These are phyloP conservation scores for Andrena hattorfiana DNA, from an alignment of 2,888 invertebrate species.

Conservation along the genomic window DNA sequence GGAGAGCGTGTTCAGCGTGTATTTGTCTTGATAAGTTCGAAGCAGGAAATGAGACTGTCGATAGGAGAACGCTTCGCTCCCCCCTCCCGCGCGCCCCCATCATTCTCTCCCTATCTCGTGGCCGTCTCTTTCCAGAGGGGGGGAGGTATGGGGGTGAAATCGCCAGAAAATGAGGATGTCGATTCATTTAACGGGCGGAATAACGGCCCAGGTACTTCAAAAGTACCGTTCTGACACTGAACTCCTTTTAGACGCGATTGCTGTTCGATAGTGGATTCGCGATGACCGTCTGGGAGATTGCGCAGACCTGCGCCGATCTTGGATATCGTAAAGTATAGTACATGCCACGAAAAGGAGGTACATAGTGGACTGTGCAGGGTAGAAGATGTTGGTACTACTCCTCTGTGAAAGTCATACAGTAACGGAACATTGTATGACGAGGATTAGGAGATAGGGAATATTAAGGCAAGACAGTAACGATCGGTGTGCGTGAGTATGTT, in stretches of 20 bases:
- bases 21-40: conserved; percentile 81
- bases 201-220: conserved; percentile 61
- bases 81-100: conserved; percentile 13
- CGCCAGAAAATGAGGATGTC: conserved; percentile 71
- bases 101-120: conserved; percentile 40
- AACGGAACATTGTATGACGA: no score
- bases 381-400: no score
- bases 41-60: conserved; percentile 80
- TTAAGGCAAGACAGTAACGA: no score
- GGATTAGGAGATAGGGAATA: no score
- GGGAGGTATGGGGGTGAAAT: conserved; percentile 10
- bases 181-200: conserved; percentile 74
- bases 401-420: no score
- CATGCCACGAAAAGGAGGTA: neutral
- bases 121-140: conserved; percentile 26
- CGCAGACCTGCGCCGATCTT: conserved; percentile 8
- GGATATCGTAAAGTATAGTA: conserved; percentile 31
- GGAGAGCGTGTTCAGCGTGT: conserved; percentile 66
- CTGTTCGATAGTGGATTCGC: conserved; percentile 11
- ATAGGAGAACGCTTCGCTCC: conserved; percentile 66
- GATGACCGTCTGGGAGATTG: conserved; percentile 1
- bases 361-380: no score
- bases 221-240: conserved; percentile 39
- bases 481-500: no score
- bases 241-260: conserved; percentile 30